These are phyloP conservation scores for Pteronotus mesoamericanus DNA, from an alignment of 2,797 vertebrate species.

Conservation along the genomic window DNA sequence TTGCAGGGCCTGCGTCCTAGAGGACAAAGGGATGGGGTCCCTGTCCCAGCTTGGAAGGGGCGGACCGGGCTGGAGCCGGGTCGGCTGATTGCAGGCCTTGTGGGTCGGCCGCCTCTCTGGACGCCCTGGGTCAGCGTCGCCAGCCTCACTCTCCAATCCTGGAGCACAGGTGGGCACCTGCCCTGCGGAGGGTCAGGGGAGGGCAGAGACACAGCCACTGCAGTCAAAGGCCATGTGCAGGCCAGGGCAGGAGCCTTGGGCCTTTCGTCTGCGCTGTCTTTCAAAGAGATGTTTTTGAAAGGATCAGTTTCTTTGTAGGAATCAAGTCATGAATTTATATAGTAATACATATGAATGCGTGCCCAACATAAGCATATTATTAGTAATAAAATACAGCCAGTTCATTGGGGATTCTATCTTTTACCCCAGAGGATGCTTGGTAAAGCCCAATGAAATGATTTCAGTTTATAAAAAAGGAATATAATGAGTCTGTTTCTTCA, in stretches of 20 bases:
- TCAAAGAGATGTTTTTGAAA: background rate
- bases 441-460: background rate
- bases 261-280: background rate
- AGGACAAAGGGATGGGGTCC: accelerated
- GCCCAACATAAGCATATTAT: too few relatives aligned
- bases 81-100: accelerated
- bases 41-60: accelerated
- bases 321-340: background rate
- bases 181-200: background rate
- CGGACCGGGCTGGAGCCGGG: background rate
- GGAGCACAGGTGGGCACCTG: background rate
- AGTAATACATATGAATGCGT: background rate
- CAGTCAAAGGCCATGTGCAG: background rate
- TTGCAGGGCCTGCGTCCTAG: background rate
- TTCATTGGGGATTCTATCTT: background rate
- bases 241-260: accelerated
- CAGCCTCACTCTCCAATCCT: background rate
- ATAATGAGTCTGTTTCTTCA: background rate
- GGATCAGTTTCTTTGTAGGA: background rate
- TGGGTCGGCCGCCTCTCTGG: accelerated
- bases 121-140: accelerated
- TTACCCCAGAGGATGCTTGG: background rate
- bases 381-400: background rate
- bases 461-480: background rate
- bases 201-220: background rate